Evolutionary conservation across 2,888 invertebrate species (phyloP).

Genomic region (Dolomedes plantarius): DNA sequence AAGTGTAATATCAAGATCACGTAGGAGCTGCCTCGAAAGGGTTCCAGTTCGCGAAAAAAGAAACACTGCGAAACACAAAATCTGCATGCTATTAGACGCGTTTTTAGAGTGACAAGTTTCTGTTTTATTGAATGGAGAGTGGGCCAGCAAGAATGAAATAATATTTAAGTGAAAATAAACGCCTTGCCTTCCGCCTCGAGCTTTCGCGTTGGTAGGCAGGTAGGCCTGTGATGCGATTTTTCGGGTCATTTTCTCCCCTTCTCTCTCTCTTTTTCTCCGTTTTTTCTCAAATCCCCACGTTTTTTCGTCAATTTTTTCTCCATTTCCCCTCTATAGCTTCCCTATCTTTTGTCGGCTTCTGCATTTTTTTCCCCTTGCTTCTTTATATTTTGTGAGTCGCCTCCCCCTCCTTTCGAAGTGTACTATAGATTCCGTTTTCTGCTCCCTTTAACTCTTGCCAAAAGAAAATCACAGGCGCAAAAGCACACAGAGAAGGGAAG

Average conservation of each 20-base stretch:
- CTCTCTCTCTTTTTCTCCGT: conserved; percentile 30
- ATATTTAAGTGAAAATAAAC: conserved; percentile 11
- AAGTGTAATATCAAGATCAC: too few species aligned
- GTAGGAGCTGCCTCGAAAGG: not conserved
- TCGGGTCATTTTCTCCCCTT: conserved; percentile 66
- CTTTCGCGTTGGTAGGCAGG: conserved; percentile 33
- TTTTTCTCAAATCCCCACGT: conserved; percentile 56
- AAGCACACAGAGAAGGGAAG: conserved; percentile 26
- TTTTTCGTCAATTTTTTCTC: conserved; percentile 45
- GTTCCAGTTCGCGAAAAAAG: not conserved
- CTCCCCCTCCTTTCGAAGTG: not conserved
- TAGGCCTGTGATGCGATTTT: conserved; percentile 65
- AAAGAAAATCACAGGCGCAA: conserved; percentile 38
- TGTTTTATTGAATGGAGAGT: conserved; percentile 13
- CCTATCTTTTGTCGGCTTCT: conserved; percentile 62
- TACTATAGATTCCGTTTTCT: conserved; percentile 51
- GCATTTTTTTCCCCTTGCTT: not conserved
- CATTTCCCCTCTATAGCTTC: conserved; percentile 61
- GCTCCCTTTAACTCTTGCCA: conserved; percentile 42
- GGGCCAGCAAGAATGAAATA: not conserved
- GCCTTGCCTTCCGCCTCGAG: not conserved
- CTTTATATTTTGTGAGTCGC: not conserved
- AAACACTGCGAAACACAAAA: not conserved
- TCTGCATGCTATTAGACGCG: conserved; percentile 3
- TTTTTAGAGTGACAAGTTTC: conserved; percentile 13